Percentiles rank a stretch among this genome's conserved stretches.
Evolutionary conservation across 2,888 invertebrate species (phyloP).

Genomic region (Morpho helenor): DNA sequence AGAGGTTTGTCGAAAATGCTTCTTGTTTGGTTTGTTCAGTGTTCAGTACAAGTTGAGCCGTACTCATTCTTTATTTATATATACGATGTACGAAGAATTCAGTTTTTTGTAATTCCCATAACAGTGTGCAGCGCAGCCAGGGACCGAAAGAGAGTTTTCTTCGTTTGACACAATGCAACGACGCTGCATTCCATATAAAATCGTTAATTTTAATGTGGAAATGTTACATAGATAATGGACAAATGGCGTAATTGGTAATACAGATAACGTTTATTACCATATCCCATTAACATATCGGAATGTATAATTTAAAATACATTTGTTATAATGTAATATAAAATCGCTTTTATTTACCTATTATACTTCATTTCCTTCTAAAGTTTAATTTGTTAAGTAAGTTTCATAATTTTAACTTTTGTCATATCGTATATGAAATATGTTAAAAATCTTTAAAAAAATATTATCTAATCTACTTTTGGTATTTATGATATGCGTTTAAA

Average conservation of each 20-base stretch:
- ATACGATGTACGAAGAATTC: slow-evolving; percentile 72
- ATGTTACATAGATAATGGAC: slow-evolving; percentile 46
- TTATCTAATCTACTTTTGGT: slow-evolving; percentile 7
- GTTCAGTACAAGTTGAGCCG: slow-evolving; percentile 45
- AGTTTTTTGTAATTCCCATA: slow-evolving; percentile 59
- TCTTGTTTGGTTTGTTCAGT: slow-evolving; percentile 59
- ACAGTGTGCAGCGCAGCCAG: slow-evolving; percentile 57
- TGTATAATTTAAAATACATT: not conserved
- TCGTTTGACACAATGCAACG: slow-evolving; percentile 71
- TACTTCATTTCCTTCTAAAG: too few species aligned
- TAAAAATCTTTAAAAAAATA: not conserved
- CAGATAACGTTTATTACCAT: slow-evolving; percentile 2
- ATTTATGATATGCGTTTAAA: slow-evolving; percentile 31
- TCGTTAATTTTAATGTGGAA: slow-evolving; percentile 65
- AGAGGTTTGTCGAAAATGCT: slow-evolving; percentile 76
- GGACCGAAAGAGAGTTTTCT: slow-evolving; percentile 61
- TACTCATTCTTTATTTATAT: slow-evolving; percentile 78
- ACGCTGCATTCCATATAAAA: slow-evolving; percentile 54
- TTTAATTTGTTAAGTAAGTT: too few species aligned
- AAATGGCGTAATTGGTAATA: slow-evolving; percentile 1
- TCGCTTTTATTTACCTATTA: too few species aligned
- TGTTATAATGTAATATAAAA: too few species aligned
- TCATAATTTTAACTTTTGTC: too few species aligned
- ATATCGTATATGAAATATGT: too few species aligned
- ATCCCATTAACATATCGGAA: not conserved